phyloP scores from a whole-genome alignment of 2,797 vertebrate genomes.

The Sphaeramia orbicularis region DNA sequence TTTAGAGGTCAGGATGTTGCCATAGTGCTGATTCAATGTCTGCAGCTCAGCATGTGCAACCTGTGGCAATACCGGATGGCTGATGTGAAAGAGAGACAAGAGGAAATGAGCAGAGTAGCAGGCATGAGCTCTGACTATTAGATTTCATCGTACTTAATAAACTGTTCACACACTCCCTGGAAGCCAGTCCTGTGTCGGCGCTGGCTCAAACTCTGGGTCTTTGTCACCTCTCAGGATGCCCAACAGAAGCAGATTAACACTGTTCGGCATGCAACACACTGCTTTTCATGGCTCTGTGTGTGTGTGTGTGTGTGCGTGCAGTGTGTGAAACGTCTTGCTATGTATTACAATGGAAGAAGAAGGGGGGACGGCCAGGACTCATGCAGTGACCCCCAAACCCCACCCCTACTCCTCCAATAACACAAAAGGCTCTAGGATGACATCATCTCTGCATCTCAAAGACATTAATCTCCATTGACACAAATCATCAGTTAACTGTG shows the following conservation, averaged over 20 bases:
- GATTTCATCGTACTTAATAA: conserved; percentile 66
- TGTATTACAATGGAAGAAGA: conserved; percentile 67
- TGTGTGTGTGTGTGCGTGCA: conserved; percentile 10
- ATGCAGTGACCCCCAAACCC: too few relatives aligned
- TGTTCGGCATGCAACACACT: conserved; percentile 39
- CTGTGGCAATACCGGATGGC: conserved; percentile 51
- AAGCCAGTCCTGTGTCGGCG: neutral
- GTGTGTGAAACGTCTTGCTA: conserved; percentile 67
- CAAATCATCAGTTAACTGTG: conserved; percentile 36
- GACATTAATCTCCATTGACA: conserved; percentile 48
- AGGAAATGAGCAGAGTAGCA: conserved; percentile 14
- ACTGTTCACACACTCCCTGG: conserved; percentile 29
- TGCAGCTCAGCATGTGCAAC: conserved; percentile 38
- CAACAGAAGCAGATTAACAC: conserved; percentile 68
- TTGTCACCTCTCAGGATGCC: conserved; percentile 64
- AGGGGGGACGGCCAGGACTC: conserved; percentile 56
- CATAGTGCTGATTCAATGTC: conserved; percentile 63
- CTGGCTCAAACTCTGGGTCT: conserved; percentile 28
- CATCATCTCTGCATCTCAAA: conserved; percentile 65
- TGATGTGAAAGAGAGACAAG: conserved; percentile 30
- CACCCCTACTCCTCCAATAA: too few relatives aligned
- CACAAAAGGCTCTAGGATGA: conserved; percentile 73
- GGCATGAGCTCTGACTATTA: conserved; percentile 32
- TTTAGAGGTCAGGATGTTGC: conserved; percentile 56
- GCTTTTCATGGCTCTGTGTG: conserved; percentile 58